Conservation (phyloP, 2,888 invertebrate genomes). For the Agrenia bidenticulata region DNA sequence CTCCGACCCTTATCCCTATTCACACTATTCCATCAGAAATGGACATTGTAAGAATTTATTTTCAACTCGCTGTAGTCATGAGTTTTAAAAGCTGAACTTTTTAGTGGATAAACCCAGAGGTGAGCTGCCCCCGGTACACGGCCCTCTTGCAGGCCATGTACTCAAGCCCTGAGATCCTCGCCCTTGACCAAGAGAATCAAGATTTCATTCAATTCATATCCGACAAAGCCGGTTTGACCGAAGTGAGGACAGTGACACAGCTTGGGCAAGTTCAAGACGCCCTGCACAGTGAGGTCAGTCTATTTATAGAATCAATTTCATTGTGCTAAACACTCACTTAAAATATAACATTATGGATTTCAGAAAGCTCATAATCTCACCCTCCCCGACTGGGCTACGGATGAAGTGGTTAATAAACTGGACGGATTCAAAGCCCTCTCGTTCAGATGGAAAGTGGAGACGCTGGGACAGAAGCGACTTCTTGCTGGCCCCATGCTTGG, state of each 20-base stretch:
- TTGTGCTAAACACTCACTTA: no score
- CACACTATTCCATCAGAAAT: slow-evolving; percentile 42
- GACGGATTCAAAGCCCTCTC: slow-evolving; percentile 62
- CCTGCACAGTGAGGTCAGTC: slow-evolving; percentile 66
- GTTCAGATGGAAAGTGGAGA: slow-evolving; percentile 70
- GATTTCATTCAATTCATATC: slow-evolving; percentile 68
- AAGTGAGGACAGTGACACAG: slow-evolving; percentile 59
- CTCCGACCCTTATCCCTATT: slow-evolving; percentile 62
- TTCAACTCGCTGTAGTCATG: slow-evolving; percentile 1
- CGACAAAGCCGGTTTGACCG: slow-evolving; percentile 65
- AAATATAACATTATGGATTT: slow-evolving; percentile 48
- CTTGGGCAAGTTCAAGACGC: slow-evolving; percentile 67
- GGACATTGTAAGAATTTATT: slow-evolving; percentile 50
- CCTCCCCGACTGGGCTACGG: slow-evolving; percentile 70
- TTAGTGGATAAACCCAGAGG: slow-evolving; percentile 61
- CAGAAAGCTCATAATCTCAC: slow-evolving; percentile 65
- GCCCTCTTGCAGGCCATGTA: slow-evolving; percentile 61
- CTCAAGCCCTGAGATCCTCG: slow-evolving; percentile 60
- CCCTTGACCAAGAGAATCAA: slow-evolving; percentile 63
- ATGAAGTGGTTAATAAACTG: slow-evolving; percentile 55
- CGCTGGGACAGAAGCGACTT: slow-evolving; percentile 68
- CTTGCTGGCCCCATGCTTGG: slow-evolving; percentile 43
- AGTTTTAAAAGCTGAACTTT: slow-evolving; percentile 53
- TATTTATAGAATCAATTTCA: not conserved
- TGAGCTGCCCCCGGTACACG: slow-evolving; percentile 68